Evolutionary conservation across 2,888 invertebrate species (phyloP).

Genomic region (Heliconius hortense): DNA sequence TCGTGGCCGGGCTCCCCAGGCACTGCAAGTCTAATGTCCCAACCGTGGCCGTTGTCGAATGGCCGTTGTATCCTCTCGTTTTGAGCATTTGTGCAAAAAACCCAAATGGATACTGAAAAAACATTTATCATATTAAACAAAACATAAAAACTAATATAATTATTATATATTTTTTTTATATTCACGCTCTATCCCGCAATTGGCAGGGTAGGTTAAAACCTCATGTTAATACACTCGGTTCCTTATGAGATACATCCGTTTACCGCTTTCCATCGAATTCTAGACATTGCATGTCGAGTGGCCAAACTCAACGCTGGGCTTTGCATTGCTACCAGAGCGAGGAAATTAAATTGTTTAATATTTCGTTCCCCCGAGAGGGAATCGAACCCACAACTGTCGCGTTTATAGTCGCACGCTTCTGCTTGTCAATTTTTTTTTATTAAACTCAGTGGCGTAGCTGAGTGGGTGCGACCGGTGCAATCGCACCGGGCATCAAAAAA

Average conservation of each 20-base stretch:
- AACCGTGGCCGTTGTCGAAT: conserved; percentile 67
- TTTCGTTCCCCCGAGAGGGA: background rate
- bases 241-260: background rate
- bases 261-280: background rate
- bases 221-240: no score
- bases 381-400: background rate
- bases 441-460: no score
- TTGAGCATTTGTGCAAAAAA: conserved; percentile 54
- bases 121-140: background rate
- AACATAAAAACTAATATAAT: no score
- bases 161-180: no score
- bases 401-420: background rate
- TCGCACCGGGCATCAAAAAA: no score
- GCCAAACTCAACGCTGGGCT: background rate
- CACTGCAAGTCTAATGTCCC: conserved; percentile 84
- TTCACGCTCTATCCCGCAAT: background rate
- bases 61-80: conserved; percentile 54
- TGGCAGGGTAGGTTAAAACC: background rate
- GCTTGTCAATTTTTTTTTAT: no score
- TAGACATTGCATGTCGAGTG: background rate
- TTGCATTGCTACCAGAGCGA: background rate
- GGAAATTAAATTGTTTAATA: background rate
- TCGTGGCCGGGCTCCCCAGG: conserved; percentile 86
- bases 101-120: conserved; percentile 51
- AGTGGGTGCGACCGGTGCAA: no score